Base-by-base conservation (phyloP, 2,888 invertebrate species). In the Nephrocerus scutellatus region DNA sequence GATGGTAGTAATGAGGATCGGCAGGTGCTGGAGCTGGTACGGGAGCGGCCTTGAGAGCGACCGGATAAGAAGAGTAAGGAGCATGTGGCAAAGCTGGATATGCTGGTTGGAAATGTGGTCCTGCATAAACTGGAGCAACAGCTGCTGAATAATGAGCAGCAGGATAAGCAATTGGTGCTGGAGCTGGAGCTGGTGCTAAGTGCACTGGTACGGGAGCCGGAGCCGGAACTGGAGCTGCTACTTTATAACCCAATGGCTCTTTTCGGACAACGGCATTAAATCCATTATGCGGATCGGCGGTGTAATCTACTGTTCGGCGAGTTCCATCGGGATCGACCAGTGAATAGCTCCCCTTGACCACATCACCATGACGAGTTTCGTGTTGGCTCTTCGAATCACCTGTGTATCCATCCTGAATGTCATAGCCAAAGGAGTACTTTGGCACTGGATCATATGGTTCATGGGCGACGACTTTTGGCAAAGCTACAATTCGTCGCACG, bases 321-420 rank as follows among this genome's bases (percentile, higher is more conserved):
- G 74, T 75, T 51, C 79, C 79, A 56, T 79, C 79, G 18, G 79
- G 73, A 50, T 73, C 72, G 16, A 63, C 60, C 7, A 73, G 57
- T 6, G 72, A 72, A 54, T 72, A 73, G 47, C 68, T 75, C 61
- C 68, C 77, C 58, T 74, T 74, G 29, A 79, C 79, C 50, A 72
- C 72, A 64, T 77, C 77, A n/a, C 79, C 79, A 47, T 71, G 68
- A 43, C 79, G 75, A 42, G 74, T 74, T 69, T 79, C 79, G 48
- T 75, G 74, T 65, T 79, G 79, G 21, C 64, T 70, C 53, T 73
- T 72, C 33, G 62, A 58, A 47, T 73, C 73, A 2, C 73, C 72
- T 3, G 73, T 73, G 28, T 71, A 60, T 22, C 66, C 63, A 36
- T 73, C 73, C 54, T 72, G 70, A 22, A 73, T 63, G 28, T 72